Evolutionary conservation across 2,797 vertebrate species (phyloP).

Genomic region (Pantherophis alleghaniensis): DNA sequence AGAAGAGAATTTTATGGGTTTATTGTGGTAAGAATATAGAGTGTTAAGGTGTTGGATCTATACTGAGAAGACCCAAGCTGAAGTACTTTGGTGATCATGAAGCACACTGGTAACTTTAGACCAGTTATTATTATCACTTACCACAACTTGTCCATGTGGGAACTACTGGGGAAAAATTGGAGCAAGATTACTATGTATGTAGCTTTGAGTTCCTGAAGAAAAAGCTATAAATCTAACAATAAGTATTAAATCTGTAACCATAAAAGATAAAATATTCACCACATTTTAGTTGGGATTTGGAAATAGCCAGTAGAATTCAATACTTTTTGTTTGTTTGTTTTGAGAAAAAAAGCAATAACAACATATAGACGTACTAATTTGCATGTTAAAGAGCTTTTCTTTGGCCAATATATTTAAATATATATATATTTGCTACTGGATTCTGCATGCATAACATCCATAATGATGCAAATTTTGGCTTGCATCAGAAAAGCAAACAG

Average conservation of each 20-base stretch:
- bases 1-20: neutral
- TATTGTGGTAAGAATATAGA: neutral
- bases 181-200: neutral
- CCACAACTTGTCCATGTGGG: neutral
- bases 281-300: neutral
- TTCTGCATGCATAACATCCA: neutral
- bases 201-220: neutral
- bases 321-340: neutral
- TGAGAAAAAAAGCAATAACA: neutral
- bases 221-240: neutral
- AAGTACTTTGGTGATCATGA: neutral
- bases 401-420: neutral
- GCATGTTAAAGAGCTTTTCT: neutral
- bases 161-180: neutral
- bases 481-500: neutral
- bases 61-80: neutral
- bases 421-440: neutral
- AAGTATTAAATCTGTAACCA: neutral
- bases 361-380: neutral
- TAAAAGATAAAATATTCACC: neutral
- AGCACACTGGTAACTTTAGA: neutral
- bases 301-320: neutral
- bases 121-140: neutral
- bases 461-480: too few species aligned
- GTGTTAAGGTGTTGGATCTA: neutral